Evolutionary conservation across 2,113 vertebrate species (phyloP), one percentile per base, ranked within the genome.

Genomic region (Salvelinus namaycush): DNA sequence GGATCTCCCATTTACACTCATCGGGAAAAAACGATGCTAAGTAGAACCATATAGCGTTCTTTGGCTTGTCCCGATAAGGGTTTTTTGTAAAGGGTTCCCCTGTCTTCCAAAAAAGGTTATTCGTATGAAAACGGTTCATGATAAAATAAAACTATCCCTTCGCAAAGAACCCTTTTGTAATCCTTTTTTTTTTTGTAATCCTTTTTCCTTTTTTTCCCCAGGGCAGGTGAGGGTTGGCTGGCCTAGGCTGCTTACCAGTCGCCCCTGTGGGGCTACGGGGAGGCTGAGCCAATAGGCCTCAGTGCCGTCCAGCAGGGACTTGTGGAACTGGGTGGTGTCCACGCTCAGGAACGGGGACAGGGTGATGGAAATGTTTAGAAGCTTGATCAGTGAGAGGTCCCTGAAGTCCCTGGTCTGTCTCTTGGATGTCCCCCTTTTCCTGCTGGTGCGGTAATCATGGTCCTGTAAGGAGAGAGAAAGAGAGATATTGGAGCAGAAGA

Each of bases 321-420:
- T 89, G 85, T 95, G 94, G 91, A 97, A 96, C 85, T 92, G 93
- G 0, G 79, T 82, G 26, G 93, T 94, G 84, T 93, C 88, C 86
- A 97, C 87, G 7, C 90, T 90, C 76, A 92, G 73, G 73, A 95
- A 96, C 0, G 95, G 95, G 73, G 96, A 96, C 81, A 96, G 82
- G 0, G 95, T 95, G 87, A 97, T 87, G 91, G 94, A 95, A 90
- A 96, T 93, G 89, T 91, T 95, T 82, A 96, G 89, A 60, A 95
- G 92, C 66, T 90, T 89, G 72, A 94, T 76, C 79, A 87, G 79
- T 1, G 88, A 81, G 24, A 92, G 90, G 87, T 94, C 94, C 90
- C 92, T 91, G 89, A 92, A 89, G 87, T 94, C 94, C 90, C 91
- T 91, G 89, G 78, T 86, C 18, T 69, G 89, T 86, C 92, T 92